Evolutionary conservation across 2,888 invertebrate species (phyloP).

Genomic region (Diarsia mendica): DNA sequence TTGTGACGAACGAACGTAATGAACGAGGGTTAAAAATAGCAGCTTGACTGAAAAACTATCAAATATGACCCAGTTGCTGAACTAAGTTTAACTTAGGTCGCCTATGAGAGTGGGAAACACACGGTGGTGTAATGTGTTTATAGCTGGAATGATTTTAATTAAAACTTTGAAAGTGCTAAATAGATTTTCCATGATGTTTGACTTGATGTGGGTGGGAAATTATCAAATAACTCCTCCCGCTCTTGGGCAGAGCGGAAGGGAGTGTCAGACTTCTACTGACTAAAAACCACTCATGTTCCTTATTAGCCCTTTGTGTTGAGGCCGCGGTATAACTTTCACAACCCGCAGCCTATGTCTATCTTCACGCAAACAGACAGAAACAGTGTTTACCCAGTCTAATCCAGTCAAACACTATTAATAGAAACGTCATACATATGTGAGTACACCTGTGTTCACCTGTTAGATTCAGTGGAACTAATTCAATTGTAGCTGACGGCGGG

Average conservation of each 20-base stretch:
- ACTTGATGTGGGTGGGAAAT: too few species aligned
- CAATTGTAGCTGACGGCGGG: too few species aligned
- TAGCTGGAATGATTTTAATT: background rate
- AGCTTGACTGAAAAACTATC: constrained; percentile 49
- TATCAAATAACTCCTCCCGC: too few species aligned
- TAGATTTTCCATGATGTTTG: background rate
- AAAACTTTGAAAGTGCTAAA: background rate
- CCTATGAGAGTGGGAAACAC: constrained; percentile 5
- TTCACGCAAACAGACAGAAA: too few species aligned
- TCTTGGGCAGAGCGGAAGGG: too few species aligned
- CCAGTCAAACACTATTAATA: constrained; percentile 15
- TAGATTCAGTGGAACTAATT: constrained; percentile 27
- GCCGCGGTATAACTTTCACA: too few species aligned
- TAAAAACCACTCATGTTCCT: too few species aligned
- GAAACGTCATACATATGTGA: constrained; percentile 13
- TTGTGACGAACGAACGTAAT: constrained; percentile 36
- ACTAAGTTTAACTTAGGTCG: constrained; percentile 46
- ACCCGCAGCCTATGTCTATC: background rate
- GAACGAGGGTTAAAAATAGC: constrained; percentile 52
- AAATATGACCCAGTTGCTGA: constrained; percentile 54
- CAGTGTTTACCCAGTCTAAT: background rate
- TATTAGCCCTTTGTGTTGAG: too few species aligned
- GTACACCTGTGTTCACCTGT: constrained; percentile 29
- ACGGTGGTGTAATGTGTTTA: background rate
- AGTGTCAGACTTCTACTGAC: too few species aligned